phyloP scores from a whole-genome alignment of 2,888 invertebrate species.

The Drosophila affinis region DNA sequence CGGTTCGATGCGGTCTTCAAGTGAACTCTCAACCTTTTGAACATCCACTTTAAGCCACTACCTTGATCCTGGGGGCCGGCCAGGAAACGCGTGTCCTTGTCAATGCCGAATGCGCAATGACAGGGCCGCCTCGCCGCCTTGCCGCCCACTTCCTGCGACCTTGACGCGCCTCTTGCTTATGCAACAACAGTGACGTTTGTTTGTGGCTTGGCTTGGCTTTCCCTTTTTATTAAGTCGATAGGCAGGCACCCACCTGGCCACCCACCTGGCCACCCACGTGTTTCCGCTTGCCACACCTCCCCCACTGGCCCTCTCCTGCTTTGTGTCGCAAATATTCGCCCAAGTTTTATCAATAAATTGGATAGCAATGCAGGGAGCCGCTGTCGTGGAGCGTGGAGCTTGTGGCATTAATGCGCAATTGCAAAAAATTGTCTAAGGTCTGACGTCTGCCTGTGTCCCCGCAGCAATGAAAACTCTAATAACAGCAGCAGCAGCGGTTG shows the following conservation, averaged over 20 bases:
- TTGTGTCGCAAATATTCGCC: constrained; percentile 50
- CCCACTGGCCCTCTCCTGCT: neutral
- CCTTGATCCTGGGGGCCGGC: constrained; percentile 53
- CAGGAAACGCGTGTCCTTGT: constrained; percentile 54
- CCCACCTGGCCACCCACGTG: constrained; percentile 37
- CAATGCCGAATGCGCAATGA: constrained; percentile 63
- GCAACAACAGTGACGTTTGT: constrained; percentile 60
- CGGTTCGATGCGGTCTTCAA: constrained; percentile 6
- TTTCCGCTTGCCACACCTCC: neutral
- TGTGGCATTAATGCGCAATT: constrained; percentile 68
- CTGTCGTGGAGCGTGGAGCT: constrained; percentile 53
- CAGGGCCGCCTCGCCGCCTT: constrained; percentile 30
- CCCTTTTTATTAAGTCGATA: constrained; percentile 74
- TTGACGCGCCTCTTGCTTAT: constrained; percentile 59
- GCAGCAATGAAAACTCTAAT: neutral
- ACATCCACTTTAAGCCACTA: constrained; percentile 24
- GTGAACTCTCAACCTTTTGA: constrained; percentile 46
- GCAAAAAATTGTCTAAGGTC: constrained; percentile 55
- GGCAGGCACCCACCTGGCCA: constrained; percentile 13
- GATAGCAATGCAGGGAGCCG: constrained; percentile 53
- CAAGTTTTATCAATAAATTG: constrained; percentile 78
- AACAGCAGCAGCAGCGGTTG: neutral
- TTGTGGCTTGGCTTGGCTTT: constrained; percentile 35
- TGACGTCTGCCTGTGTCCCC: neutral
- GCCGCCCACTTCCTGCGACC: constrained; percentile 64